Base-by-base conservation (phyloP, 2,797 vertebrate species). In the Sebastes diploproa region DNA sequence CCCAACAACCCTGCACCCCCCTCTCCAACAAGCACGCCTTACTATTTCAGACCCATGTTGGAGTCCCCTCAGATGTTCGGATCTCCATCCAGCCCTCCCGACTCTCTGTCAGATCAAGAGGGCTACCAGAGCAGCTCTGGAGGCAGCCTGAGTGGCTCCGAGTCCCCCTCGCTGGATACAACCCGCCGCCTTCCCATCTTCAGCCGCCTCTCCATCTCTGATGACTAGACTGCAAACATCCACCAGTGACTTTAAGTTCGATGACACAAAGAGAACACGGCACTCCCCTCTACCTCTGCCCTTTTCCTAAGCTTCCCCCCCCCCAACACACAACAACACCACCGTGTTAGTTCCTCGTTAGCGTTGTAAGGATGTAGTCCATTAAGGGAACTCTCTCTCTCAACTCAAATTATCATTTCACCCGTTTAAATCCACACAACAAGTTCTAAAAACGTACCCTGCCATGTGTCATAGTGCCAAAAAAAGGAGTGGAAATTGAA, bases 191-290 rank as follows among this genome's bases (percentile, higher is more conserved):
- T 99, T 85, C 98, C 98, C 92, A 99, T 99, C 96, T 99, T 99
- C 95, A 99, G 98, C 96, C 98, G 98, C 96, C 97, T 99, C 82
- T 99, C 98, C 92, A 97, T 98, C 95, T 98, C 98, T 4, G 98
- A 99, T 16, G 98, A 99, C 92, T 99, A 97, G 96, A 90, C 81
- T 60, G 77, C 84, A 70, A 42, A 65, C 58, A 22, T 75, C 77
- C 86, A 64, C 85, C 83, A 82, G 88, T 85, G 88, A 86, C 83
- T 89, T 80, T 69, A 65, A 79, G 82, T 90, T 90, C 32, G 55
- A 86, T 80, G 89, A 92, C 84, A 88, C 82, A 89, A 87, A 92
- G 86, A 91, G 85, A 89, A 81, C 90, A 85, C 88, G 91, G 90
- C 93, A 92, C 93, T 91, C 91, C 92, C 93, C 94, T 90, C 91